Percentiles rank a stretch among this genome's conserved stretches.
Evolutionary conservation across 2,113 vertebrate species (phyloP).

Genomic region (Mesocricetus auratus): DNA sequence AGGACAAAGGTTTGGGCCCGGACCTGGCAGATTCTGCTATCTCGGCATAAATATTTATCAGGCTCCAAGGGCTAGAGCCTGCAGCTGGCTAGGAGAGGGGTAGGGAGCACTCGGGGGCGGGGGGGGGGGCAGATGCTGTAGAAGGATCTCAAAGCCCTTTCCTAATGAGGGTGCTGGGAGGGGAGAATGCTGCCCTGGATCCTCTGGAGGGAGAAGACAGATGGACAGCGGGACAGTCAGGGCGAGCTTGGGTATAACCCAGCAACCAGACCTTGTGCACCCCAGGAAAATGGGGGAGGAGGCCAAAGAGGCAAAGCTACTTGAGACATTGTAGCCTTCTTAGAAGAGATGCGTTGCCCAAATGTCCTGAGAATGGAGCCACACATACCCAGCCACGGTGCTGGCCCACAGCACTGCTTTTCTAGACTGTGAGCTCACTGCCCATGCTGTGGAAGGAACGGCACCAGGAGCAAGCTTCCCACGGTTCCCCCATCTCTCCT

Average conservation of each 20-base stretch:
- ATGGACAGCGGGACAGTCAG: constrained; percentile 70
- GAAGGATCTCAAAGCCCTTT: constrained; percentile 60
- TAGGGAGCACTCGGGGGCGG: background rate
- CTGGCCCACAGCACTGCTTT: background rate
- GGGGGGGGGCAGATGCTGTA: constrained; percentile 34
- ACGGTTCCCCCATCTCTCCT: background rate
- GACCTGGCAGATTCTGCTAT: constrained; percentile 70
- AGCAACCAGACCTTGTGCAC: constrained; percentile 14
- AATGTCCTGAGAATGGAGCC: background rate
- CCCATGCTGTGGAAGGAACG: no score
- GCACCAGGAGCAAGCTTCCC: background rate
- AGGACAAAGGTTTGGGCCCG: constrained; percentile 71
- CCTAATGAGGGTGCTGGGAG: constrained; percentile 74
- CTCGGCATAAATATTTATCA: constrained; percentile 83
- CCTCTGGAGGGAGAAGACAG: constrained; percentile 65
- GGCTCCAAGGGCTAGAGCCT: constrained; percentile 66
- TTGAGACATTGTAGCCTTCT: background rate
- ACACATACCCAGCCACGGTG: no score
- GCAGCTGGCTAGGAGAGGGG: constrained; percentile 65
- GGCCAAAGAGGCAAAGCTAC: background rate
- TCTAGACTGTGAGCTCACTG: background rate
- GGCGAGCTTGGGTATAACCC: constrained; percentile 15
- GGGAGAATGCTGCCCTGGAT: constrained; percentile 52
- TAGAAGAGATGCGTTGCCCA: background rate
- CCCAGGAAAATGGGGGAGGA: constrained; percentile 65